Evolutionary conservation across 2,113 vertebrate genomes (phyloP).

Genomic region (Taxidea taxus): DNA sequence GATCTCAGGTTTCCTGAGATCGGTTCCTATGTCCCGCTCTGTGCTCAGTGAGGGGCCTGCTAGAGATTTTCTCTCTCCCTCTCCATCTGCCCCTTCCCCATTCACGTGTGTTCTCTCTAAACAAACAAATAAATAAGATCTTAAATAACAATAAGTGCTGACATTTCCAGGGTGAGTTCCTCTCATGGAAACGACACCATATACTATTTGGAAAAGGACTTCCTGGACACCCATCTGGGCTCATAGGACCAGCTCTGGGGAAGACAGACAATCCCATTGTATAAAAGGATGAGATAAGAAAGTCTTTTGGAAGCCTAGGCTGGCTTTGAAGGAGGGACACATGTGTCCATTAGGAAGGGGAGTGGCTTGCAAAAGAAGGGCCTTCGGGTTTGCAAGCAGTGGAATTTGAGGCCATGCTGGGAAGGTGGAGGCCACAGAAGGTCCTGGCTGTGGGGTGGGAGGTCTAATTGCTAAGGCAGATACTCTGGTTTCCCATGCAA

Average conservation of each 20-base stretch:
- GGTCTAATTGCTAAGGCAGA: fast-evolving
- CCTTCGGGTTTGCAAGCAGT: background rate
- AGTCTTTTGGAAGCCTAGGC: background rate
- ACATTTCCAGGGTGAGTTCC: background rate
- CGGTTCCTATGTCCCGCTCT: background rate
- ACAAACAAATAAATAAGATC: background rate
- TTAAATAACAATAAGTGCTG: background rate
- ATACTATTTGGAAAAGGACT: background rate
- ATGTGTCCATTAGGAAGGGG: background rate
- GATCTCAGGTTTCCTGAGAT: background rate
- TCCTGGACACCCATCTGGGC: background rate
- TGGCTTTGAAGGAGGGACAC: background rate
- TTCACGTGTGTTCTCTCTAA: background rate
- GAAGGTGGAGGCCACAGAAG: background rate
- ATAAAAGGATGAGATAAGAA: background rate
- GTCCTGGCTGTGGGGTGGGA: background rate
- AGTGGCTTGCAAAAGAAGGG: background rate
- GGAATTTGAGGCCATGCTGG: background rate
- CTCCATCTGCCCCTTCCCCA: background rate
- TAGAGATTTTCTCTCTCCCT: background rate
- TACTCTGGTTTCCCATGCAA: background rate
- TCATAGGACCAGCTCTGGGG: background rate
- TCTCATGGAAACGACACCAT: background rate
- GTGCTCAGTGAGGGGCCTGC: background rate
- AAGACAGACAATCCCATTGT: background rate